Percentiles rank a stretch among this genome's conserved stretches.
Conservation (phyloP, 2,888 invertebrate genomes). For the Gastracanthus pulcherrimus region DNA sequence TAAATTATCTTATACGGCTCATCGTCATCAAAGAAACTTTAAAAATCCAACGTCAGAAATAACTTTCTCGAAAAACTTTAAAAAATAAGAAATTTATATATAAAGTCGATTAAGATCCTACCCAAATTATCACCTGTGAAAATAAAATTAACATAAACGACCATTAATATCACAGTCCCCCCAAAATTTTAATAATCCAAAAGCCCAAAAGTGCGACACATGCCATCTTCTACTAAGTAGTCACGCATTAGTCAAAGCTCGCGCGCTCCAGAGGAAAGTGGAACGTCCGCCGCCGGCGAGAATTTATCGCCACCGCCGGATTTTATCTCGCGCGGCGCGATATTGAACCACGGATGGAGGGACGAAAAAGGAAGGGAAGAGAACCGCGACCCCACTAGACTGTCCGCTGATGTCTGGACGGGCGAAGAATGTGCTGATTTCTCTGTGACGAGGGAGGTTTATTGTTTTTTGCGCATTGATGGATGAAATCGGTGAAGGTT, state of each 20-base stretch:
- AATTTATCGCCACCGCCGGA: slow-evolving; percentile 57
- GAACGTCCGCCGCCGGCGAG: slow-evolving; percentile 47
- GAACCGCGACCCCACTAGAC: neutral
- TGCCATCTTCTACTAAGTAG: slow-evolving; percentile 21
- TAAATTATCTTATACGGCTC: too few species aligned
- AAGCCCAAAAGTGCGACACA: neutral
- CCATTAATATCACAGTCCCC: too few species aligned
- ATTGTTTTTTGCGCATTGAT: neutral
- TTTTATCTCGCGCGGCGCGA: slow-evolving; percentile 53
- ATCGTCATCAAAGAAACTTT: too few species aligned
- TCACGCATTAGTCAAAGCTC: slow-evolving; percentile 37
- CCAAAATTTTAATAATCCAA: too few species aligned
- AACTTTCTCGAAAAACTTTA: too few species aligned
- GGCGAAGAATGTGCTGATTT: neutral
- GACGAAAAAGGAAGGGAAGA: neutral
- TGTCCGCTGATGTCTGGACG: neutral
- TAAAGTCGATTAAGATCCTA: too few species aligned
- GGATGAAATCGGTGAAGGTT: neutral
- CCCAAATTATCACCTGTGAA: too few species aligned
- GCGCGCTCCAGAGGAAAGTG: slow-evolving; percentile 41
- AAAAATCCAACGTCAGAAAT: too few species aligned
- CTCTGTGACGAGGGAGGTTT: neutral
- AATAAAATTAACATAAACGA: too few species aligned
- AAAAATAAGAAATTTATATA: too few species aligned
- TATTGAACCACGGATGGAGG: slow-evolving; percentile 41